Evolutionary conservation across 1,140 invertebrate species (phyloP).

Genomic region (Lasaia peninsularis): DNA sequence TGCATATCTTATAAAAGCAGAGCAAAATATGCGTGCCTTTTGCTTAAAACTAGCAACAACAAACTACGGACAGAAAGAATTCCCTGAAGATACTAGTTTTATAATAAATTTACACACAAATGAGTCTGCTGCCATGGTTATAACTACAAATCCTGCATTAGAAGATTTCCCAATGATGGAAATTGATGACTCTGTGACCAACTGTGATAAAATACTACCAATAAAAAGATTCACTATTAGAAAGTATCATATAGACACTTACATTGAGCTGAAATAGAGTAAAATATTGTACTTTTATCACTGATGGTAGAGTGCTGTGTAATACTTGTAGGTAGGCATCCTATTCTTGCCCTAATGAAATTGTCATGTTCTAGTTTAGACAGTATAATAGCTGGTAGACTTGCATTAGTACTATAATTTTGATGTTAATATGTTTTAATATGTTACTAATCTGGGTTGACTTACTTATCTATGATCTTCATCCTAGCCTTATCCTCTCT

Average conservation of each 20-base stretch:
- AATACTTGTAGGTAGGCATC: too few relatives aligned
- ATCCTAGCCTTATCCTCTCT: too few relatives aligned
- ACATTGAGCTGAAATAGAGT: slow-evolving; percentile 36
- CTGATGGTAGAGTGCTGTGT: too few relatives aligned
- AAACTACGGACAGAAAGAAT: slow-evolving; percentile 63
- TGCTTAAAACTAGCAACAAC: slow-evolving; percentile 77
- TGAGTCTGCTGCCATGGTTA: slow-evolving; percentile 72
- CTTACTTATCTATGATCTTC: too few relatives aligned
- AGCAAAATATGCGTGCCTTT: slow-evolving; percentile 79
- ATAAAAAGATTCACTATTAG: slow-evolving; percentile 51
- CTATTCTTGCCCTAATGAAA: too few relatives aligned
- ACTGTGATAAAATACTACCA: slow-evolving; percentile 48
- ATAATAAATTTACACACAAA: slow-evolving; percentile 77
- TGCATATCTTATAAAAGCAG: slow-evolving; percentile 79
- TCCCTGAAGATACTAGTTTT: slow-evolving; percentile 77
- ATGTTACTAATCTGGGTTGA: too few relatives aligned
- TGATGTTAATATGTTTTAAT: too few relatives aligned
- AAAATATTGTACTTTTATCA: not conserved
- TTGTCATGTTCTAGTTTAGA: too few relatives aligned
- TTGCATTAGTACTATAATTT: too few relatives aligned
- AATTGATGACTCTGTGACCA: slow-evolving; percentile 45
- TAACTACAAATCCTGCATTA: slow-evolving; percentile 71
- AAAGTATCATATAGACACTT: slow-evolving; percentile 49
- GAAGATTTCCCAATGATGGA: slow-evolving; percentile 78
- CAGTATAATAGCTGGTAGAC: too few relatives aligned